phyloP scores from a whole-genome alignment of 1,140 invertebrate genomes.

The Pachypsylla venusta region DNA sequence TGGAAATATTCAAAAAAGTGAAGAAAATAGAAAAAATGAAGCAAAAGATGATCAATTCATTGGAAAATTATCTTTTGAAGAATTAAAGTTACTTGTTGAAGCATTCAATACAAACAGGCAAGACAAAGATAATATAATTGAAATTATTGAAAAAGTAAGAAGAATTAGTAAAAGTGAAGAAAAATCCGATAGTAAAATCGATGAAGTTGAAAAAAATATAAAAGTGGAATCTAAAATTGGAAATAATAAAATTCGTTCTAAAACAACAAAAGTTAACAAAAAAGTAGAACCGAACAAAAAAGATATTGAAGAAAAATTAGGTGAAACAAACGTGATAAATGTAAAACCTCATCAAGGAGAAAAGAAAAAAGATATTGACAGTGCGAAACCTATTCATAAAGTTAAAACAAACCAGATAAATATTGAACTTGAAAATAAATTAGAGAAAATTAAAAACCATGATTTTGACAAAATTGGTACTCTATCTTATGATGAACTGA shows the following conservation, averaged over 20 bases:
- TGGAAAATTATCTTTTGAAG: not conserved
- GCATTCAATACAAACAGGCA: not conserved
- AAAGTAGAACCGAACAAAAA: not conserved
- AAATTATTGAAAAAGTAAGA: not conserved
- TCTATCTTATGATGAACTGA: not conserved
- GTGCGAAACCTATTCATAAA: not conserved
- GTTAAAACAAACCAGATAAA: not conserved
- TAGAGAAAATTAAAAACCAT: slow-evolving; percentile 2
- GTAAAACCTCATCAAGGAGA: no score
- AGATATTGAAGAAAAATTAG: not conserved
- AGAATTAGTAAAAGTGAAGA: not conserved
- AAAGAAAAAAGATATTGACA: not conserved
- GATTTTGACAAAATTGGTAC: not conserved
- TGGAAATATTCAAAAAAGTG: not conserved
- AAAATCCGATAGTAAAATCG: not conserved
- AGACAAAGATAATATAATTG: slow-evolving; percentile 4
- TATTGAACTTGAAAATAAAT: not conserved
- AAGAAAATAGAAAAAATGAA: not conserved
- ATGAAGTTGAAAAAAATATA: not conserved
- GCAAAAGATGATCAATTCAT: not conserved
- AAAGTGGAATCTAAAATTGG: not conserved
- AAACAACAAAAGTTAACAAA: not conserved
- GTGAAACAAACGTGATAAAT: not conserved
- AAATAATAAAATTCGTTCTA: not conserved
- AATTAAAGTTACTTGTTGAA: not conserved